A percentile compares a stretch with the other conserved stretches of the same genome.
Conservation (phyloP, 2,888 invertebrate species). For the Dioctria linearis region DNA sequence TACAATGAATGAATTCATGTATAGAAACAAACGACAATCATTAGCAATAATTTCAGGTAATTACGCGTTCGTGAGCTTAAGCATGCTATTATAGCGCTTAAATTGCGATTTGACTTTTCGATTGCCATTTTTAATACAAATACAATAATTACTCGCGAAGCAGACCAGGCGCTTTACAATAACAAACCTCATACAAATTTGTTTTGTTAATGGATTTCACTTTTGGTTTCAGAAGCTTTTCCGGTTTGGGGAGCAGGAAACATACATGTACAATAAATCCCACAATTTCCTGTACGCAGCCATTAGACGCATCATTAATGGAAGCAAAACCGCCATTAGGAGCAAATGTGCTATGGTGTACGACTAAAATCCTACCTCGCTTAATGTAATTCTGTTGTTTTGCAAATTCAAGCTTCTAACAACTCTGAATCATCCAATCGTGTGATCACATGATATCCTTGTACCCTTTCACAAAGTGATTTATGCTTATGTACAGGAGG, state of each 20-base stretch:
- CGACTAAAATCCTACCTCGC: conserved; percentile 40
- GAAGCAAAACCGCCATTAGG: conserved; percentile 52
- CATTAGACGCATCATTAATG: conserved; percentile 53
- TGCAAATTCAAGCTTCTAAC: conserved; percentile 48
- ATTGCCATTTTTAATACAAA: conserved; percentile 26
- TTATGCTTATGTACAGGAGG: conserved; percentile 1
- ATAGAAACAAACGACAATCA: neutral
- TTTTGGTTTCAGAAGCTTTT: conserved; percentile 39
- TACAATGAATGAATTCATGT: neutral
- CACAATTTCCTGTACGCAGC: conserved; percentile 45
- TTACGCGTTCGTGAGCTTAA: conserved; percentile 34
- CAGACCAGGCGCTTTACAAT: neutral
- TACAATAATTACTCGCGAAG: conserved; percentile 18
- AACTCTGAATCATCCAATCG: conserved; percentile 16
- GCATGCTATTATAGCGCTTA: neutral
- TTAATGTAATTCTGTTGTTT: conserved; percentile 57
- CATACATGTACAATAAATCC: conserved; percentile 42
- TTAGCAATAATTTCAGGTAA: conserved; percentile 3
- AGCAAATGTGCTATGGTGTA: conserved; percentile 41
- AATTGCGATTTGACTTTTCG: conserved; percentile 30
- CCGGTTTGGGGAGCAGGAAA: conserved; percentile 9
- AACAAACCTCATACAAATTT: conserved; percentile 20
- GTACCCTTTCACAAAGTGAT: conserved; percentile 13
- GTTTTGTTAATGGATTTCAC: conserved; percentile 45
- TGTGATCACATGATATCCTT: conserved; percentile 36